Conservation (phyloP, 1,140 invertebrate genomes). For the Manduca sexta region DNA sequence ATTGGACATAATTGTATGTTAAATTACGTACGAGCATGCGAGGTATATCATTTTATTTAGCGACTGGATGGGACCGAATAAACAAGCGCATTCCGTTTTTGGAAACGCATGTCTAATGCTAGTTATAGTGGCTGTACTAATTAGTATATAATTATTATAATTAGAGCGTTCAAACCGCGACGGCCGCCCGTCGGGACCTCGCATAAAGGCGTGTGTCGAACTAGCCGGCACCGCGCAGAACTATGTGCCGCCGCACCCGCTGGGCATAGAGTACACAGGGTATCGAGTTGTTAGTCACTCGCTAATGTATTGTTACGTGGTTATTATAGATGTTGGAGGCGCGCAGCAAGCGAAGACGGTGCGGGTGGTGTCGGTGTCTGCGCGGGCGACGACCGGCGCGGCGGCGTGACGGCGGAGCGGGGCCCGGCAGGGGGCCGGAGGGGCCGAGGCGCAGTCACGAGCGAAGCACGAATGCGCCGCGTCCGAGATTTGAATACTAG, state of each 20-base stretch:
- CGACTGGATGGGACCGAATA: too few species aligned
- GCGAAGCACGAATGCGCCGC: conserved; percentile 43
- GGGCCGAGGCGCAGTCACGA: conserved; percentile 37
- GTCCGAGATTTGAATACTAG: conserved; percentile 68
- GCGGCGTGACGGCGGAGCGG: not conserved
- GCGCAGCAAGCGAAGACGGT: not conserved
- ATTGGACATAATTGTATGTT: conserved; percentile 5
- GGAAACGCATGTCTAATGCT: not conserved
- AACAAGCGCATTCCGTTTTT: not conserved
- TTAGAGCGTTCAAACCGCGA: not conserved
- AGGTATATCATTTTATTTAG: not conserved
- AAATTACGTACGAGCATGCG: conserved; percentile 2
- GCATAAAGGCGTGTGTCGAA: too few species aligned
- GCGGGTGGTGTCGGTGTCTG: conserved; percentile 1
- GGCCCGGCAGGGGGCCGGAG: not conserved
- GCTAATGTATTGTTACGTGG: too few species aligned
- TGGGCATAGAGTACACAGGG: too few species aligned
- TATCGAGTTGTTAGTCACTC: too few species aligned
- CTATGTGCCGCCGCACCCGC: too few species aligned
- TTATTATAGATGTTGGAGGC: too few species aligned
- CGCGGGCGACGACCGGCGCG: not conserved
- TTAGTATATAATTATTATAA: not conserved
- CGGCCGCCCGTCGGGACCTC: too few species aligned
- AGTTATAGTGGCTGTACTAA: not conserved
- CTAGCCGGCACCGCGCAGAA: too few species aligned